Base-by-base conservation (phyloP, 2,113 vertebrate species). In the Alligator mississippiensis region DNA sequence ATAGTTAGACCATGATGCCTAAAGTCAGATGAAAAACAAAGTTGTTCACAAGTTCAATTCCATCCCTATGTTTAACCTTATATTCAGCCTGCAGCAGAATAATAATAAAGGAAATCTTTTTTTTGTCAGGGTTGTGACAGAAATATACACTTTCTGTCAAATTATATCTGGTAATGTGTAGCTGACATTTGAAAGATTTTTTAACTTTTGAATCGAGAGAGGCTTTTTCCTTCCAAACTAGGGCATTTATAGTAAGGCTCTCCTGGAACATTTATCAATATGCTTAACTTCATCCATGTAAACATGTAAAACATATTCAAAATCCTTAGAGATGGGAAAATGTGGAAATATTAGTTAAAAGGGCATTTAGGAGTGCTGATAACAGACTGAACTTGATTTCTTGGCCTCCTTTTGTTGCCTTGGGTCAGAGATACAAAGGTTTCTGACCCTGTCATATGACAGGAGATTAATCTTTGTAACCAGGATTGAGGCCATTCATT, bases 341-440 rank as follows among this genome's bases (percentile, higher is more conserved):
- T 28, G 3, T 54, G 58, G 77, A 72, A 27, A 17, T 17, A 6
- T 63, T 66, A 34, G 3, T 0, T 1, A 72, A 55, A 90, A 81
- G 25, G 4, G 17, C 25, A 89, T 11, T 82, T 62, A 55, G n/a
- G 54, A 4, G 9, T 63, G 76, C 4, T 54, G 66, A 55, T 76
- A 74, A 80, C 34, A 34, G 30, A 28, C 4, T 83, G n/a, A 87
- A 58, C 75, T 54, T 62, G 21, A 66, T 38, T 80, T 62, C 68
- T 15, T 58, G 54, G 78, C 24, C 17, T 47, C 19, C 0, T 1
- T 25, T 77, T 60, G 61, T 82, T 70, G 1, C 0, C 12, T 9
- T 17, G 75, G 68, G 72, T 82, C 62, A 72, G 4, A 1, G 22
- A 82, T 79, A 27, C 63, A 57, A 86, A 85, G 30, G 27, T 57